phyloP scores from a whole-genome alignment of 2,888 invertebrate genomes.

The Stenoptilia bipunctidactyla region DNA sequence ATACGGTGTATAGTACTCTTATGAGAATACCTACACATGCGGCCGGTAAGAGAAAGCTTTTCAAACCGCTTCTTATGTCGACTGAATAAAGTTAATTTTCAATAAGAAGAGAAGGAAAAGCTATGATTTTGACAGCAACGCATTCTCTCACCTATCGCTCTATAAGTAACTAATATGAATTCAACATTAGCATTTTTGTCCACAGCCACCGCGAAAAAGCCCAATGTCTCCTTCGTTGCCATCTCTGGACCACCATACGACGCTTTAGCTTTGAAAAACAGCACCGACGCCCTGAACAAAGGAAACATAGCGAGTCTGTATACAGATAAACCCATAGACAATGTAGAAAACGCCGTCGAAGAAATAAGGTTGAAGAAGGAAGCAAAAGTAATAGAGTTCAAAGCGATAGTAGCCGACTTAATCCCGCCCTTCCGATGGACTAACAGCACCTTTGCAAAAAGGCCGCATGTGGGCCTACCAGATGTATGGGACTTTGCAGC shows the following conservation, averaged over 20 bases:
- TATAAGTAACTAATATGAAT: no score
- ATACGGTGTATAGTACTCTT: no score
- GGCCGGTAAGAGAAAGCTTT: no score
- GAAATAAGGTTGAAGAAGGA: conserved; percentile 26
- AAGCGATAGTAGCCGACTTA: conserved; percentile 31
- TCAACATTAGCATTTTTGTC: conserved; percentile 5
- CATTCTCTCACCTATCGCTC: no score
- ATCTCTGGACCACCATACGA: conserved; percentile 52
- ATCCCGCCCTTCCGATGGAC: conserved; percentile 82
- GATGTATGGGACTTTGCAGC: conserved; percentile 80
- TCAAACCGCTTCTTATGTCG: no score
- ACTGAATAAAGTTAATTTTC: no score
- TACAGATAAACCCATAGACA: conserved; percentile 51
- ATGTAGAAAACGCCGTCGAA: conserved; percentile 35
- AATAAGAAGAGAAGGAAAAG: no score
- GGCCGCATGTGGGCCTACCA: conserved; percentile 79
- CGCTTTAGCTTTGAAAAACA: conserved; percentile 25
- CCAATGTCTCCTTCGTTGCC: conserved; percentile 31
- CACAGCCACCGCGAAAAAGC: conserved; percentile 21
- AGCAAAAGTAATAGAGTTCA: conserved; percentile 37
- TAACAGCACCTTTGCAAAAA: conserved; percentile 71
- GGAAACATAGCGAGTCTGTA: conserved; percentile 53
- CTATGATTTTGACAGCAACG: no score
- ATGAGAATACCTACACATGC: no score
- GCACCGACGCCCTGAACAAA: conserved; percentile 37